These are phyloP conservation scores for Micoletzkya japonica DNA, from an alignment of 2,888 invertebrate species.

Conservation along the genomic window DNA sequence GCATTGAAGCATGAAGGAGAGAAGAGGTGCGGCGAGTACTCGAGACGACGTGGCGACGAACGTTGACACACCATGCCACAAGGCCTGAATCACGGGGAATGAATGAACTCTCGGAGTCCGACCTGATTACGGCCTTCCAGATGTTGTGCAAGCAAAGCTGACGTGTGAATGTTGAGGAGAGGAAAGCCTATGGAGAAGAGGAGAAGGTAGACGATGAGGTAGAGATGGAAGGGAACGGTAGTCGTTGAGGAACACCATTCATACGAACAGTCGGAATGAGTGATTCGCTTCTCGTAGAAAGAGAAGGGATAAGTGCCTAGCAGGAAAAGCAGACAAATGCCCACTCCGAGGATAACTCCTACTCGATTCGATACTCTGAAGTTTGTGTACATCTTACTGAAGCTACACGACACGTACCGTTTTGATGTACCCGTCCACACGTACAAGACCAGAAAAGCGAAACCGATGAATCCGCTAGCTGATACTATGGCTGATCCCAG, in stretches of 20 bases:
- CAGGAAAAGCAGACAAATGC: conserved; percentile 32
- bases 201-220: conserved; percentile 30
- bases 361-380: conserved; percentile 34
- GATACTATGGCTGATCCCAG: conserved; percentile 26
- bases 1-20: neutral
- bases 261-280: neutral
- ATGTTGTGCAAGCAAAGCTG: conserved; percentile 26
- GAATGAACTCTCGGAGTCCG: neutral
- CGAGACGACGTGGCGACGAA: conserved; percentile 20
- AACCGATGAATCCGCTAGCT: conserved; percentile 31
- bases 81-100: neutral
- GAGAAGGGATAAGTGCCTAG: conserved; percentile 30
- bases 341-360: conserved; percentile 31
- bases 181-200: conserved; percentile 36
- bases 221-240: conserved; percentile 29
- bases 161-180: conserved; percentile 34
- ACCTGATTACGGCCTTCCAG: conserved; percentile 18
- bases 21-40: conserved; percentile 1
- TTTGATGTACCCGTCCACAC: conserved; percentile 34
- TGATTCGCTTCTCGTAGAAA: conserved; percentile 25
- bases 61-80: conserved; percentile 6
- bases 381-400: neutral
- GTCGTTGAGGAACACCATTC: conserved; percentile 22
- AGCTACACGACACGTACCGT: conserved; percentile 15
- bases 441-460: conserved; percentile 32